Evolutionary conservation across 2,888 invertebrate species (phyloP).

Genomic region (Eilema depressum): DNA sequence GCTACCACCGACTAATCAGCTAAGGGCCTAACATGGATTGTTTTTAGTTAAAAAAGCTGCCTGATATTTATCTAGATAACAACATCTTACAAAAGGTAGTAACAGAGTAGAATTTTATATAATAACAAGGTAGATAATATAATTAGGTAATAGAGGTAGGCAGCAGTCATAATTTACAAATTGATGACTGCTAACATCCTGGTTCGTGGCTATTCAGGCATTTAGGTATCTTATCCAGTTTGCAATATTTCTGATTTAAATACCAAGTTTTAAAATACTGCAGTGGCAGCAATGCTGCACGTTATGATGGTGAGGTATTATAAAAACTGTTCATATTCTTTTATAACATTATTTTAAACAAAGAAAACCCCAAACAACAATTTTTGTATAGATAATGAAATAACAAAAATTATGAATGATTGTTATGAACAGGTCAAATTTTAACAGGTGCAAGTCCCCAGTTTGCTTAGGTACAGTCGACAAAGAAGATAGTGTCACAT

Average conservation of each 20-base stretch:
- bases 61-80: not conserved
- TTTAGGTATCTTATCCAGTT: conserved; percentile 3
- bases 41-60: not conserved
- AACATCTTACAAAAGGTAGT: not conserved
- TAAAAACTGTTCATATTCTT: conserved; percentile 7
- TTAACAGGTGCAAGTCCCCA: not conserved
- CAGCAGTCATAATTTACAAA: not conserved
- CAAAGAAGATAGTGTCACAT: no score
- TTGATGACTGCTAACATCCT: not conserved
- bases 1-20: not conserved
- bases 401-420: not conserved
- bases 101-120: not conserved
- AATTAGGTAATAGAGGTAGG: not conserved
- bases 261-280: conserved; percentile 53
- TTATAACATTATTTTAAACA: not conserved
- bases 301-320: conserved; percentile 22
- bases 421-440: no score
- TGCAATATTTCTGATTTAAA: conserved; percentile 30
- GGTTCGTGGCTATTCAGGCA: not conserved
- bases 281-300: conserved; percentile 35
- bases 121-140: not conserved
- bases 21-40: not conserved
- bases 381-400: not conserved
- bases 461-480: no score
- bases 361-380: not conserved